Evolutionary conservation across 2,888 invertebrate genomes (phyloP).

Genomic region (Antheraea assamensis): DNA sequence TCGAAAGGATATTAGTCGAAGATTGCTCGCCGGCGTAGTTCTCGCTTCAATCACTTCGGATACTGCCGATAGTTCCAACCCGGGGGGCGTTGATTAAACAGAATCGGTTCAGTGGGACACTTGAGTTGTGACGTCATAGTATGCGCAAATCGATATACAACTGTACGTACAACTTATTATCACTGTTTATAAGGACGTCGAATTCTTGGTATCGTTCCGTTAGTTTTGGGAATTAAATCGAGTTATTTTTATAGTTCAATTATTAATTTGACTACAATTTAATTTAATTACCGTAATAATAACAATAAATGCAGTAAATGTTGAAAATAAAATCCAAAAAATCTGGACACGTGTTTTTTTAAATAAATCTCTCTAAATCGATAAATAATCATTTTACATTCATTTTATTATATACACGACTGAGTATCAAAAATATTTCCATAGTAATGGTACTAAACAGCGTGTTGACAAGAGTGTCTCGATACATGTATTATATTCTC

Average conservation of each 20-base stretch:
- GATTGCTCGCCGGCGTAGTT: constrained; percentile 77
- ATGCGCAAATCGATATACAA: constrained; percentile 22
- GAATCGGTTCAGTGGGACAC: constrained; percentile 77
- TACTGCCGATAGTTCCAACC: constrained; percentile 69
- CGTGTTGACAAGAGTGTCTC: too few relatives aligned
- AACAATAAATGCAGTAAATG: too few relatives aligned
- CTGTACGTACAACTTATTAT: neutral
- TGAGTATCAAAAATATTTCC: too few relatives aligned
- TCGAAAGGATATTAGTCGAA: constrained; percentile 78
- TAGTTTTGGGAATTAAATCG: neutral
- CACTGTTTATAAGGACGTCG: neutral
- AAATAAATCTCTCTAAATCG: too few relatives aligned
- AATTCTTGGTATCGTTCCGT: neutral
- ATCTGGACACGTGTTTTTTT: too few relatives aligned
- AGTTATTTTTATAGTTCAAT: neutral
- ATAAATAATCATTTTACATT: too few relatives aligned
- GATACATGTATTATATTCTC: too few relatives aligned
- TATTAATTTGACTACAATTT: neutral
- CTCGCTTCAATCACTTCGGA: constrained; percentile 68
- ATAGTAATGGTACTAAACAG: too few relatives aligned
- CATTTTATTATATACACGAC: too few relatives aligned
- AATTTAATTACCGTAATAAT: too few relatives aligned
- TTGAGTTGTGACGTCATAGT: constrained; percentile 31
- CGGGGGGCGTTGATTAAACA: constrained; percentile 71
- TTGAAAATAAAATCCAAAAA: too few relatives aligned